Base-by-base conservation (phyloP, 2,113 vertebrate species). In the Myrmecophaga tridactyla region DNA sequence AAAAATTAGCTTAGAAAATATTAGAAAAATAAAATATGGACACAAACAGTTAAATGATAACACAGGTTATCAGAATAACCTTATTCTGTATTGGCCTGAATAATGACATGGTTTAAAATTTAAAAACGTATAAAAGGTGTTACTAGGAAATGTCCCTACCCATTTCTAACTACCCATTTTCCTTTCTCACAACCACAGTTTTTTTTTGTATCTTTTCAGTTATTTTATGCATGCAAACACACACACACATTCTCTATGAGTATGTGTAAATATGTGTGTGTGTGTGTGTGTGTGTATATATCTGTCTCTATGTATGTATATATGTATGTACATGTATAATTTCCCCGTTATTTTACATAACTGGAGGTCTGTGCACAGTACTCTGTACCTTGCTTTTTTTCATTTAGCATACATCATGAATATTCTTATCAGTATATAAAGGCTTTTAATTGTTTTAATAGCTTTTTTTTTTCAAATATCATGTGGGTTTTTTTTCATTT, bases 1-100 rank as follows among this genome's bases (percentile, higher is more conserved):
- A 87, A 56, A 72, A 88, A 89, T 90, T 87, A 90, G 31, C 29
- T 94, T 94, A 9, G 20, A 88, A 72, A 65, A 36, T 81, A 63
- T 18, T 87, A 25, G 65, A 89, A 97, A 96, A 92, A 89, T 94
- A 95, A 95, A 88, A 53, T 77, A 89, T 51, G 34, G 43, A 89
- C 27, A 67, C 21, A 36, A 39, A 70, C 36, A 56, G 31, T 75
- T 81, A 91, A 88, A n/a, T 85, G 67, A 60, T 87, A 85, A 92
- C 62, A 77, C 11, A 91, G 69, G 63, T 91, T 36, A 58, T 67
- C 80, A 31, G 46, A n/a, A n/a, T 83, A 17, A 85, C 43, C 36
- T 89, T 95, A 89, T 94, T 92, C 48, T 65, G 87, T 87, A 69
- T 23, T 80, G 41, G 72, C 39, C 14, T 76, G 39, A 92, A 90